Evolutionary conservation across 2,797 vertebrate genomes (phyloP).

Genomic region (Buphagus erythrorhynchus): DNA sequence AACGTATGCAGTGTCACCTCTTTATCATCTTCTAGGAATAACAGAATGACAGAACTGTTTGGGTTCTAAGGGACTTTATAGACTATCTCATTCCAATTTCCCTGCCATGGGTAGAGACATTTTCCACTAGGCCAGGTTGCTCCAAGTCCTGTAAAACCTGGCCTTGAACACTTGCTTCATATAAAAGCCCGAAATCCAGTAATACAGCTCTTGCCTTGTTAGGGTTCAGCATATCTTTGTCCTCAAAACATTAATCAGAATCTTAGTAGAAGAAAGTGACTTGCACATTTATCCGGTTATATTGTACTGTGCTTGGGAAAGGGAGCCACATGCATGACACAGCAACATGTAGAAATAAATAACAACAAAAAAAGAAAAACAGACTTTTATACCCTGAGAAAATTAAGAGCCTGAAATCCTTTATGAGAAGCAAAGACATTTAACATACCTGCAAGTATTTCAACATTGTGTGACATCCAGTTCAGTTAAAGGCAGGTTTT

Average conservation of each 20-base stretch:
- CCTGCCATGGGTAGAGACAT: background rate
- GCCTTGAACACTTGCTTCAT: background rate
- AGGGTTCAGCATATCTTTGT: background rate
- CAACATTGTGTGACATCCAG: background rate
- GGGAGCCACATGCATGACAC: fast-evolving
- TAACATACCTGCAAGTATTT: background rate
- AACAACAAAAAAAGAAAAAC: background rate
- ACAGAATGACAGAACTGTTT: background rate
- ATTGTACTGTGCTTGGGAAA: background rate
- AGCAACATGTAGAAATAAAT: background rate
- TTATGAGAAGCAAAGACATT: background rate
- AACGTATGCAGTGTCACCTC: background rate
- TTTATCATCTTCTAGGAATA: background rate
- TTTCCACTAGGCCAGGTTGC: background rate
- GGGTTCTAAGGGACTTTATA: background rate
- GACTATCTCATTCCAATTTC: background rate
- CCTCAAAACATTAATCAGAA: background rate
- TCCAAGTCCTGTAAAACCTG: background rate
- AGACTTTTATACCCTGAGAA: background rate
- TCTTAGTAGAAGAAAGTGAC: background rate
- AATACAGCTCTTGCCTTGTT: background rate
- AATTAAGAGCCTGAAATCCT: background rate
- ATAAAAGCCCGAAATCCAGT: background rate
- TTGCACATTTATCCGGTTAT: background rate
- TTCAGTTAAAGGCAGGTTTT: background rate